Evolutionary conservation across 1,140 invertebrate species (phyloP), one percentile per base, ranked within the genome.

Genomic region (Leucophenga varia): DNA sequence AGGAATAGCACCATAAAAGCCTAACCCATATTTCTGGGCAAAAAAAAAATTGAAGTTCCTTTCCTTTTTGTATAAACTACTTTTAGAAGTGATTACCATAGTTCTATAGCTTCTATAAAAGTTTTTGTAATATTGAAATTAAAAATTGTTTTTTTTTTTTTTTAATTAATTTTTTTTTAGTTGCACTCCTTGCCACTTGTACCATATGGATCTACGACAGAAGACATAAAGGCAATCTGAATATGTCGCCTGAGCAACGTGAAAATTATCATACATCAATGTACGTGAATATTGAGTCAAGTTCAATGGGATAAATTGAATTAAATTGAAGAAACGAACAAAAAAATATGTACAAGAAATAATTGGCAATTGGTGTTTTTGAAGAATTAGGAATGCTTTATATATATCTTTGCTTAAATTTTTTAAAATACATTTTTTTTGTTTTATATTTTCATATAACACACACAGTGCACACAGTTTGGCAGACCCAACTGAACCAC

Each of bases 131-230:
- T 1, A 21, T 32, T 17, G 10, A 10, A 31, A 19, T 30, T 18
- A 14, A 9, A 32, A 22, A 40, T 36, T 40, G 25, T 32, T 3
- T 44, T 44, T 41, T 14, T 34, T 7, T 45, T 38, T n/a, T 30
- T 6, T 8, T 8, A 34, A 34, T 8, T 34, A 9, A 34, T 47
- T 32, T 19, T n/a, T 30, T 43, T 50, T 5, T 38, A 72, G 69
- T 92, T 59, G 84, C 91, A 2, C 71, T 95, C 17, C 78, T 92
- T 44, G 81, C 83, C 12, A 83, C 84, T 7, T 79, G 89, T 30
- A 60, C 86, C 7, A 86, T 95, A 41, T 92, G 87, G 80, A 79
- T 92, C 18, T 72, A 85, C 17, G 91, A 96, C 67, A 80, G 79
- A 30, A 79, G 79, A 16, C 79, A 76, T 16, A 81, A 83, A 61